Evolutionary conservation across 2,113 vertebrate species (phyloP).

Genomic region (Thalassarche chlororhynchos): DNA sequence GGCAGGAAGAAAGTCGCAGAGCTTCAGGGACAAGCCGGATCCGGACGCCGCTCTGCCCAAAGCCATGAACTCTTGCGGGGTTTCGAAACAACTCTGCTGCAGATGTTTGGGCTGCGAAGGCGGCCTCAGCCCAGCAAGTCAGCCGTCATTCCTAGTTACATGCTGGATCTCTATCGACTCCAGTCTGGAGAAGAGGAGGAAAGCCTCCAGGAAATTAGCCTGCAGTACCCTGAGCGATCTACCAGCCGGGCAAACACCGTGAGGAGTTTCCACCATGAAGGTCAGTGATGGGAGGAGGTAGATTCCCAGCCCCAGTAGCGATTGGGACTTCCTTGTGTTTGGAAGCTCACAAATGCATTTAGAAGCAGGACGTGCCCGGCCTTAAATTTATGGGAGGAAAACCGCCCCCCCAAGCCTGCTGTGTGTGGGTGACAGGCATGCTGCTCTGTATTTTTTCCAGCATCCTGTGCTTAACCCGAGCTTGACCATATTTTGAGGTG

Average conservation of each 20-base stretch:
- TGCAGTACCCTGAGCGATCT: constrained; percentile 93
- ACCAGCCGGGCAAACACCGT: constrained; percentile 97
- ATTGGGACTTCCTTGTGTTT: not conserved
- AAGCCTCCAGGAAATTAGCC: constrained; percentile 77
- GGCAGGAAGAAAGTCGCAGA: constrained; percentile 95
- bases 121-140: constrained; percentile 91
- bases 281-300: constrained; percentile 75
- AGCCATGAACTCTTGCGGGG: constrained; percentile 98
- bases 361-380: not conserved
- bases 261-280: constrained; percentile 98
- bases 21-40: constrained; percentile 83
- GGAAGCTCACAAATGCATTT: not conserved
- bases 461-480: constrained; percentile 31
- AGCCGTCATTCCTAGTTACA: constrained; percentile 90
- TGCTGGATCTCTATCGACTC: constrained; percentile 96
- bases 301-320: not conserved
- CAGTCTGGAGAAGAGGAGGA: constrained; percentile 95
- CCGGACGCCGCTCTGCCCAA: constrained; percentile 86
- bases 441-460: not conserved
- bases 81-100: constrained; percentile 97
- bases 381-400: constrained; percentile 20
- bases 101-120: constrained; percentile 97
- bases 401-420: not conserved
- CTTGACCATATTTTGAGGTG: constrained; percentile 26
- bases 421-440: constrained; percentile 20